phyloP scores from a whole-genome alignment of 2,113 vertebrate genomes.

The Hucho hucho region DNA sequence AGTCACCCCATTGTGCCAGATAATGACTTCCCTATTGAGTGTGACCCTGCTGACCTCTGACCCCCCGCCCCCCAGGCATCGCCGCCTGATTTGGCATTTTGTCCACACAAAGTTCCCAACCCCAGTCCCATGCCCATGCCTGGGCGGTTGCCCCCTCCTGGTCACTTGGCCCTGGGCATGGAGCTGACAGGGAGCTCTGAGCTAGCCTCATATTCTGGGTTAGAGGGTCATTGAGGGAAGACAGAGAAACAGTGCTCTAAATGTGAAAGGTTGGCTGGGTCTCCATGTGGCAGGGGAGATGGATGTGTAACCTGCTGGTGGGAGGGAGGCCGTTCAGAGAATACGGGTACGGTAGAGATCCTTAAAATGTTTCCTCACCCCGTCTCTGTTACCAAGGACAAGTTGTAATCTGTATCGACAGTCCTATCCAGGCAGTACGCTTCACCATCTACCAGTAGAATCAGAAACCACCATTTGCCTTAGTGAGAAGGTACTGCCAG shows the following conservation, averaged over 20 bases:
- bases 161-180: conserved; percentile 14
- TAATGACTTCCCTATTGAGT: conserved; percentile 71
- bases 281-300: not conserved
- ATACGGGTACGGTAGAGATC: not conserved
- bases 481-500: no score
- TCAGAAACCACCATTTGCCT: no score
- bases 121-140: conserved; percentile 12
- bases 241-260: conserved; percentile 37
- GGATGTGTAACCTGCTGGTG: not conserved
- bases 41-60: conserved; percentile 59
- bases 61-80: conserved; percentile 43
- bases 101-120: conserved; percentile 35
- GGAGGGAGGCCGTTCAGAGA: not conserved
- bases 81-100: conserved; percentile 59
- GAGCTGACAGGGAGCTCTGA: conserved; percentile 18
- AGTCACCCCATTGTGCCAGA: conserved; percentile 63
- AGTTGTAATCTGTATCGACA: conserved; percentile 19
- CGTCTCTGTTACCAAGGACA: conserved; percentile 16
- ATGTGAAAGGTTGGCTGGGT: conserved; percentile 58
- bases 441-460: not conserved
- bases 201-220: conserved; percentile 17
- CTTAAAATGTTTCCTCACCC: conserved; percentile 14
- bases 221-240: conserved; percentile 18
- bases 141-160: not conserved
- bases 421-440: conserved; percentile 16